Evolutionary conservation across 2,888 invertebrate species (phyloP), one percentile per base, ranked within the genome.

Genomic region (Cryptus viduatorius): DNA sequence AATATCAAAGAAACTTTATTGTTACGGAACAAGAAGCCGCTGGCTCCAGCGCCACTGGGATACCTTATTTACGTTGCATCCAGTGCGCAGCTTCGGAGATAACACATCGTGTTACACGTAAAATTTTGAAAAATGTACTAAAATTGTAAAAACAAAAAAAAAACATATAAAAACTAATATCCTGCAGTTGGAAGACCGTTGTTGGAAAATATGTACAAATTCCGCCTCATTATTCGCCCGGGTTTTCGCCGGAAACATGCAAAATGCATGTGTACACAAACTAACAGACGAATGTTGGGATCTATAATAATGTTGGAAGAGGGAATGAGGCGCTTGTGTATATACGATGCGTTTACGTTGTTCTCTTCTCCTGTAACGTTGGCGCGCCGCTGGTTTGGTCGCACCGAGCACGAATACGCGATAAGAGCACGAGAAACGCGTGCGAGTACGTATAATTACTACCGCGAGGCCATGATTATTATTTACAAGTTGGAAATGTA

Each of bases 401-500:
- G 75, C 80, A 65, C 79, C 14, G 69, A 8, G 82, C 84, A 82
- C 82, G 85, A 85, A 82, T 76, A 72, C 44, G 61, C 68, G 85
- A 85, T 85, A 85, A 85, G 85, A 67, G 61, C 71, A 81, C 82
- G 83, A 77, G 80, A 83, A 83, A 81, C 75, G 79, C 82, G 85
- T 79, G 79, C 76, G 37, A 53, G 79, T 85, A 84, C 82, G 72
- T 82, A 85, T 82, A 85, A 85, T 85, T 85, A 85, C 84, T 76
- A 68, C 46, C 72, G 67, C 10, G 68, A 71, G 59, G 16, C 76
- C 71, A 82, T 79, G 69, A 79, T 85, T 85, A 85, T 85, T 85
- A 85, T 85, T 85, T 85, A 85, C 85, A 82, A 79, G 85, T 82
- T 85, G 76, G 68, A 79, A 82, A 79, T 67, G 71, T 81, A 79